A percentile compares a stretch with the other conserved stretches of the same genome.
phyloP scores from a whole-genome alignment of 2,797 vertebrate genomes.

The Epinephelus awoara region DNA sequence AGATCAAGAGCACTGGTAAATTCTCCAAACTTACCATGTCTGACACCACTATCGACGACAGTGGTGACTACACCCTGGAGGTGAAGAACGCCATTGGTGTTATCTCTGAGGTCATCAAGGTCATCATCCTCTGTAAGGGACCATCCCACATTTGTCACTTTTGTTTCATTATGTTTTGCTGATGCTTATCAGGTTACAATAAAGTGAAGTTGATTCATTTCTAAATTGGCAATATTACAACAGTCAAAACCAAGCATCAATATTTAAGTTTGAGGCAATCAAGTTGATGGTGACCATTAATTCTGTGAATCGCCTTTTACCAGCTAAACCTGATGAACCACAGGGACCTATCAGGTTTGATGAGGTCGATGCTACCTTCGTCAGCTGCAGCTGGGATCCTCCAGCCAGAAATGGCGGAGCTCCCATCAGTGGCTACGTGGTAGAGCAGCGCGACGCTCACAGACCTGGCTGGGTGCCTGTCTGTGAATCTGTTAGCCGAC shows the following conservation, averaged over 20 bases:
- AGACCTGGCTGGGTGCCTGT: constrained; percentile 98
- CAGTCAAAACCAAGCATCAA: neutral
- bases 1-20: constrained; percentile 91
- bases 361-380: constrained; percentile 93
- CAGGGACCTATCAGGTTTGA: constrained; percentile 92
- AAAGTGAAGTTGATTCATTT: neutral
- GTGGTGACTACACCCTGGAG: constrained; percentile 94
- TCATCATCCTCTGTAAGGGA: constrained; percentile 95
- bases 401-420: constrained; percentile 95
- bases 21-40: constrained; percentile 91
- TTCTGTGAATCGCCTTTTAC: constrained; percentile 14
- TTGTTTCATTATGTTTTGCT: neutral
- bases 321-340: constrained; percentile 97
- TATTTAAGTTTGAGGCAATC: neutral
- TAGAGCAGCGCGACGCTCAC: constrained; percentile 98
- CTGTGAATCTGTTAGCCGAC: constrained; percentile 94
- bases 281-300: neutral
- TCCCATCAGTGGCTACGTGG: constrained; percentile 92
- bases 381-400: constrained; percentile 94
- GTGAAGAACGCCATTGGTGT: constrained; percentile 93
- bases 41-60: constrained; percentile 94
- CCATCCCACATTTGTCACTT: neutral
- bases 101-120: constrained; percentile 91
- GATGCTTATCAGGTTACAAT: neutral
- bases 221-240: neutral